Conservation (phyloP, 2,113 vertebrate species). For the Trochalopteron elliotii region DNA sequence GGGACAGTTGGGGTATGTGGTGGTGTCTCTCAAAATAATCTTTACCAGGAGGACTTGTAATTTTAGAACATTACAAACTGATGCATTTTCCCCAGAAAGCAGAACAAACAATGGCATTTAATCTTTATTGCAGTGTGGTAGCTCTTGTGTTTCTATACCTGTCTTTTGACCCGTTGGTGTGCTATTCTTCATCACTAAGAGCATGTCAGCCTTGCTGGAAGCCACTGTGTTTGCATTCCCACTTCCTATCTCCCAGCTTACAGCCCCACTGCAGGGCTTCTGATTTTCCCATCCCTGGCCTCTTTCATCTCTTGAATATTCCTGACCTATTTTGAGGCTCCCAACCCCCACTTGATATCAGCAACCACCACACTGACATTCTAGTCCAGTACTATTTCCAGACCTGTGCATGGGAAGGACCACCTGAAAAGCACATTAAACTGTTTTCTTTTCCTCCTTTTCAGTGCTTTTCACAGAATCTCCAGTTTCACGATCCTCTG, state of each 20-base stretch:
- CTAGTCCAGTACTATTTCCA: neutral
- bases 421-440: neutral
- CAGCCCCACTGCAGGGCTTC: neutral
- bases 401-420: neutral
- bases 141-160: neutral
- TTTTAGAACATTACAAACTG: neutral
- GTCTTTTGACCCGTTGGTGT: fast-evolving
- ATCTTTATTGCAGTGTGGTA: neutral
- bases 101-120: neutral
- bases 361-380: neutral
- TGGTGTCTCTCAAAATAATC: neutral
- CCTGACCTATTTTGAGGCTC: neutral
- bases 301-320: neutral
- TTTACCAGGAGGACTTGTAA: neutral
- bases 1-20: neutral
- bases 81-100: neutral
- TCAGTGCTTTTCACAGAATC: neutral
- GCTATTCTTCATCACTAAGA: neutral
- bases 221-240: neutral
- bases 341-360: neutral
- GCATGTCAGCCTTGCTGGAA: neutral
- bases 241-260: neutral
- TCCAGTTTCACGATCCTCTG: neutral
- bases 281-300: neutral
- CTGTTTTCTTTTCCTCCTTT: neutral